Evolutionary conservation across 2,797 vertebrate species (phyloP).

Genomic region (Neosilurus mollespiculum): DNA sequence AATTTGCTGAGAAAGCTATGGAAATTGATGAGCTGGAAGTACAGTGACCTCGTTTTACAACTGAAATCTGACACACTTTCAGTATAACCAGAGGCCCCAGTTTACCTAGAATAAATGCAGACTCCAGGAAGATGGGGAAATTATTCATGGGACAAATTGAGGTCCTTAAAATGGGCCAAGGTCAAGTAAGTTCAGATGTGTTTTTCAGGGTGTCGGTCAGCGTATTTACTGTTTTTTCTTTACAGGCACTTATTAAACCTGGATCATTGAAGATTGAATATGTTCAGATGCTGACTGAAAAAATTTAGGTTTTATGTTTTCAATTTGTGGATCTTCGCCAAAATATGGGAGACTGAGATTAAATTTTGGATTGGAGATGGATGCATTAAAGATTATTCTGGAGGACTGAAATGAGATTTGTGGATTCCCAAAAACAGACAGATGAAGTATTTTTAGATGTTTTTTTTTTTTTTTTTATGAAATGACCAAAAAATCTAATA

Average conservation of each 20-base stretch:
- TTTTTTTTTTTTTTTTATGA: slow-evolving; percentile 50
- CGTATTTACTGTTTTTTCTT: neutral
- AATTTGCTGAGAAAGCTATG: slow-evolving; percentile 41
- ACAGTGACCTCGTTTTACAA: slow-evolving; percentile 61
- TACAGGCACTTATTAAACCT: slow-evolving; percentile 53
- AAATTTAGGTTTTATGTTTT: slow-evolving; percentile 26
- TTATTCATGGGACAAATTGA: neutral
- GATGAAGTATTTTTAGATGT: neutral
- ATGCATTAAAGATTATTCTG: slow-evolving; percentile 69
- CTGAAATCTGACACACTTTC: slow-evolving; percentile 27
- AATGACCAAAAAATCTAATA: neutral
- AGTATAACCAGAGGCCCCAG: neutral
- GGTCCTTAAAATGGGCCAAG: slow-evolving; percentile 13
- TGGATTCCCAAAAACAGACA: slow-evolving; percentile 53
- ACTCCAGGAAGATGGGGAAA: neutral
- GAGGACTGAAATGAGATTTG: slow-evolving; percentile 72
- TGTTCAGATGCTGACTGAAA: slow-evolving; percentile 59
- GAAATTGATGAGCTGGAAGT: slow-evolving; percentile 64
- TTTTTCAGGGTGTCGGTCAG: neutral
- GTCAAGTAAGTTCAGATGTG: neutral
- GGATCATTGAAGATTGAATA: slow-evolving; percentile 54
- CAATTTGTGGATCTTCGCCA: neutral
- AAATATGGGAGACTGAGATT: slow-evolving; percentile 63
- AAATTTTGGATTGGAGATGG: slow-evolving; percentile 62
- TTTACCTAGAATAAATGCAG: slow-evolving; percentile 31